phyloP scores from a whole-genome alignment of 2,797 vertebrate species.

The Periparus ater region DNA sequence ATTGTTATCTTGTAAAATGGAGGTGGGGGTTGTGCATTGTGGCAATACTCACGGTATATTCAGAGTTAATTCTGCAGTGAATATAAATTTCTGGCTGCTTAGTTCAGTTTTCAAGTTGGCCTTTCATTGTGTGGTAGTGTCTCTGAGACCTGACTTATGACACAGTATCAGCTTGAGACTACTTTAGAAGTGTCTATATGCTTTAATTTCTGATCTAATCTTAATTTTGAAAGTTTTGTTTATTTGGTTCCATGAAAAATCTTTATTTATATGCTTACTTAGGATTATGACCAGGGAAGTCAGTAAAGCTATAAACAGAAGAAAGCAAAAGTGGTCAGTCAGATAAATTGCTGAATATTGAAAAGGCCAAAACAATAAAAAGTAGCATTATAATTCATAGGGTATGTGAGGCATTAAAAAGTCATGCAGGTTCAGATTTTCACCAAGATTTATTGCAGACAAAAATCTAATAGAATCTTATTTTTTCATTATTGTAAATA shows the following conservation, averaged over 20 bases:
- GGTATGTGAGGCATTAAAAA: slow-evolving; percentile 24
- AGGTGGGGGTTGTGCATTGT: neutral
- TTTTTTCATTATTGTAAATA: slow-evolving; percentile 38
- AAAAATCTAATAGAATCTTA: neutral
- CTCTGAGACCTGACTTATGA: neutral
- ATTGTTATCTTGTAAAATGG: neutral
- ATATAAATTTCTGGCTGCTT: neutral
- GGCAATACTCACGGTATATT: neutral
- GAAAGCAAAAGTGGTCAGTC: slow-evolving; percentile 8
- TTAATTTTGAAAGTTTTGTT: neutral
- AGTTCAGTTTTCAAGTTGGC: neutral
- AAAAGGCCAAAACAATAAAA: slow-evolving; percentile 47
- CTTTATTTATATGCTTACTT: slow-evolving; percentile 1
- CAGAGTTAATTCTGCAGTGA: neutral
- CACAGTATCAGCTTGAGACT: neutral
- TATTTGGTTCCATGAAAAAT: neutral
- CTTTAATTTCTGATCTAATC: neutral
- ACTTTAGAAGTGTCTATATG: neutral
- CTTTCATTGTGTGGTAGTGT: neutral
- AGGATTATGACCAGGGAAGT: neutral
- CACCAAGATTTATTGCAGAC: slow-evolving; percentile 23
- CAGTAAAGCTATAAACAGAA: neutral
- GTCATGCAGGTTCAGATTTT: slow-evolving; percentile 14
- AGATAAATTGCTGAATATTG: slow-evolving; percentile 44
- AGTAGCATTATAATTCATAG: neutral